These are phyloP conservation scores for Microchrysa polita DNA, from an alignment of 2,888 invertebrate genomes.

Conservation along the genomic window DNA sequence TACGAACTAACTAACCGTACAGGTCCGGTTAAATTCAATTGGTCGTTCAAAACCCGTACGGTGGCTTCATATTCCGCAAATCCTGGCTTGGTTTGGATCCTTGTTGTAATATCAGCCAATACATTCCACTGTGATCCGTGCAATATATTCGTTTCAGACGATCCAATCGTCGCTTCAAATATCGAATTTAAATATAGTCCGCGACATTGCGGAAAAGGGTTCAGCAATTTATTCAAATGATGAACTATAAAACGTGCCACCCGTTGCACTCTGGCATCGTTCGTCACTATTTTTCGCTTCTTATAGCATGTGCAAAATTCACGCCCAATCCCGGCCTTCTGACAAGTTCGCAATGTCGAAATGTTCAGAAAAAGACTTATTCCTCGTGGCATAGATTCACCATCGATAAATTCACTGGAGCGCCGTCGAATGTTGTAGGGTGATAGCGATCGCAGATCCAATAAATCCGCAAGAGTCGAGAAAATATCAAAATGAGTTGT, in stretches of 20 bases:
- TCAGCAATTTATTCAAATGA: conserved; percentile 73
- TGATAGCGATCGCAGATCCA: conserved; percentile 66
- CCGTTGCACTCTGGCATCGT: conserved; percentile 67
- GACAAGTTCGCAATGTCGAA: conserved; percentile 77
- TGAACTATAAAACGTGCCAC: conserved; percentile 72
- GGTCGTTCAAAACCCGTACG: conserved; percentile 66
- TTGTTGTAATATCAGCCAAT: conserved; percentile 63
- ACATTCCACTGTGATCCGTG: conserved; percentile 59
- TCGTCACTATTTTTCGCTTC: conserved; percentile 68
- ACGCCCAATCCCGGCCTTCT: conserved; percentile 78
- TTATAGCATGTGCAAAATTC: conserved; percentile 92
- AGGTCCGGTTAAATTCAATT: conserved; percentile 68
- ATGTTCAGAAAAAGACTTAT: conserved; percentile 83
- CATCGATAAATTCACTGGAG: conserved; percentile 59
- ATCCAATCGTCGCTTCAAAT: conserved; percentile 73
- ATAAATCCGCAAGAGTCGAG: conserved; percentile 78
- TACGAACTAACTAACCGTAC: conserved; percentile 82
- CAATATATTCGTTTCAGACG: conserved; percentile 60
- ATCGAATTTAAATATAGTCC: conserved; percentile 71
- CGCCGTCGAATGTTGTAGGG: conserved; percentile 62
- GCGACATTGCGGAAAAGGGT: conserved; percentile 73
- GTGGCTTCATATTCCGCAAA: conserved; percentile 79
- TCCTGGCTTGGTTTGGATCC: conserved; percentile 67
- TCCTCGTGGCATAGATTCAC: conserved; percentile 67
- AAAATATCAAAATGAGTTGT: conserved; percentile 87